Evolutionary conservation across 1,140 invertebrate species (phyloP), one percentile per base, ranked within the genome.

Genomic region (Pogonus chalceus): DNA sequence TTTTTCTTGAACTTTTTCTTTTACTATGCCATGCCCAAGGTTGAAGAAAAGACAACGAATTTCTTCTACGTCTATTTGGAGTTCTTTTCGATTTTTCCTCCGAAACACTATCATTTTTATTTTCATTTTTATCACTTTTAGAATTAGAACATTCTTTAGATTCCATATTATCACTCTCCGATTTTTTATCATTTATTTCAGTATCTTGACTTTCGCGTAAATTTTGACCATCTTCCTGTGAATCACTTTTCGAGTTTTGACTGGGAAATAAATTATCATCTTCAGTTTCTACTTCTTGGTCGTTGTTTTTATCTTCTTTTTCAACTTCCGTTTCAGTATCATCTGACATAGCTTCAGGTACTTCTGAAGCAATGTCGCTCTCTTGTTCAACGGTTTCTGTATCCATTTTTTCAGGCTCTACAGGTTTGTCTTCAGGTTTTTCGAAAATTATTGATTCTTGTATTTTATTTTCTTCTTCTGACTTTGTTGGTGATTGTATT

Each of bases 1-100:
- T 62, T 75, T 78, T 84, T 46, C 82, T 64, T 1, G 82, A 78
- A 1, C 82, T 84, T 57, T 84, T 73, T 53, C 84, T 70, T 66
- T 85, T 85, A 54, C 76, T 84, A 58, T 83, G 83, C 79, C 83
- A 85, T 20, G 82, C 81, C 79, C 83, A 83, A 58, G 82, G 80
- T 57, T 87, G 79, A 9, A 86, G 66, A 54, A 83, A 78, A 23
- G 76, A 81, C 1, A 85, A 64, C 14, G 81, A 80, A 65, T 82
- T 85, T 9, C 79, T 73, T 68, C 83, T 75, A 23, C 84, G 71
- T 56, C 55, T 64, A 37, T 58, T 61, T 48, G 56, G 49, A n/a
- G 23, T 49, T 26, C 77, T 76, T 62, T 79, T 81, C 55, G 76
- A 78, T 22, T 64, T 68, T 47, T 72, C 71, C 59, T 76, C 80